phyloP scores from a whole-genome alignment of 2,888 invertebrate genomes.

The Scaptomyza cyrtandrae region DNA sequence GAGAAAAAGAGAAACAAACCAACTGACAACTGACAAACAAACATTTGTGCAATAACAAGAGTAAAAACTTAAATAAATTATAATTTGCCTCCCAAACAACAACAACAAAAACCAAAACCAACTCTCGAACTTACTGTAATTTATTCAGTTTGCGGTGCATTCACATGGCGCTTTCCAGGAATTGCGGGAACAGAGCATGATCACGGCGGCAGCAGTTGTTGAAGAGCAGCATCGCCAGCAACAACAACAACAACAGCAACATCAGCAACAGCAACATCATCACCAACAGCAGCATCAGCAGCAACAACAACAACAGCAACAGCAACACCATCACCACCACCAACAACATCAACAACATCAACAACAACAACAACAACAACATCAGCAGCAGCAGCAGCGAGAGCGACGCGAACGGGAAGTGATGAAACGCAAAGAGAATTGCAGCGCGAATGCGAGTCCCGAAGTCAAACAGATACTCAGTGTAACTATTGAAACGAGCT shows the following conservation, averaged over 20 bases:
- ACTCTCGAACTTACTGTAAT: conserved; percentile 81
- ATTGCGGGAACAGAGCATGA: conserved; percentile 92
- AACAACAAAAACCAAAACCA: conserved; percentile 59
- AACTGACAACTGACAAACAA: conserved; percentile 3
- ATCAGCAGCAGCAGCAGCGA: conserved; percentile 87
- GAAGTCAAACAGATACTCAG: conserved; percentile 98
- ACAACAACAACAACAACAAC: conserved; percentile 86
- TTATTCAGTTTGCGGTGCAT: conserved; percentile 85
- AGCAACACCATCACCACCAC: conserved; percentile 87
- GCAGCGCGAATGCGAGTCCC: conserved; percentile 97
- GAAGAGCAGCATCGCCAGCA: conserved; percentile 87
- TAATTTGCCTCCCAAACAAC: conserved; percentile 30
- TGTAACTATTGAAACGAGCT: conserved; percentile 85
- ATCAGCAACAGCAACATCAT: conserved; percentile 88
- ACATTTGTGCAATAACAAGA: conserved; percentile 6
- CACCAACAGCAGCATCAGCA: conserved; percentile 88
- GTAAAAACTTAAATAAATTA: conserved; percentile 22
- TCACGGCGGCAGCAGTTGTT: conserved; percentile 86
- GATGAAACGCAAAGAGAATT: conserved; percentile 97
- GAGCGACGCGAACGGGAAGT: conserved; percentile 94
- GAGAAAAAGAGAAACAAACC: not conserved
- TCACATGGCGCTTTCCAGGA: conserved; percentile 87
- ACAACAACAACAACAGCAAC: conserved; percentile 78
- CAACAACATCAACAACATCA: conserved; percentile 66
- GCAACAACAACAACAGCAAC: conserved; percentile 87